Percentiles rank a stretch among this genome's conserved stretches.
These are phyloP conservation scores for Atta colombica DNA, from an alignment of 1,140 invertebrate genomes.

Conservation along the genomic window DNA sequence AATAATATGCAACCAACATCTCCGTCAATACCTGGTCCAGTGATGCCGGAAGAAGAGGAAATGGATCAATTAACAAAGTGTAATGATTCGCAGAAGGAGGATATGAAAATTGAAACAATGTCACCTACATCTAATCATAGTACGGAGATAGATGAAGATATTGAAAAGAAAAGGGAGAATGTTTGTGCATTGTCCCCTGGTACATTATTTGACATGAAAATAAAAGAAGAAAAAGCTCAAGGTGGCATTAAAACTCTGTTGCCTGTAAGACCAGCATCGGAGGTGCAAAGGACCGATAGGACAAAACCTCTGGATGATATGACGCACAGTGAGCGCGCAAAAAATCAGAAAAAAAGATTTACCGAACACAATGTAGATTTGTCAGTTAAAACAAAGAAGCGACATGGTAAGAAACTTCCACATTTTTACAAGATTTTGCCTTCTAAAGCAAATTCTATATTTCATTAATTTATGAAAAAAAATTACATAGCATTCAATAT, in stretches of 20 bases:
- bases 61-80: constrained; percentile 65
- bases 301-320: constrained; percentile 79
- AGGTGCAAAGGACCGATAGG: constrained; percentile 74
- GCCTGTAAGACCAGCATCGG: constrained; percentile 82
- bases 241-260: constrained; percentile 87
- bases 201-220: constrained; percentile 83
- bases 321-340: constrained; percentile 71
- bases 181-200: constrained; percentile 83
- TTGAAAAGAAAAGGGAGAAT: constrained; percentile 73
- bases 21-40: constrained; percentile 38
- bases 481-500: constrained; percentile 34
- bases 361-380: constrained; percentile 78
- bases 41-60: constrained; percentile 66
- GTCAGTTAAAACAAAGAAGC: constrained; percentile 76
- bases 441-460: constrained; percentile 18
- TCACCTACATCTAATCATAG: constrained; percentile 76
- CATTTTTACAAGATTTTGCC: constrained; percentile 1
- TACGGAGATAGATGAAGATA: constrained; percentile 76
- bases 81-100: constrained; percentile 68
- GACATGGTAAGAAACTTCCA: constrained; percentile 75
- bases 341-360: constrained; percentile 77
- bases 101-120: constrained; percentile 72
- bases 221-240: constrained; percentile 82
- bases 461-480: constrained; percentile 8
- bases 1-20: constrained; percentile 60